Percentiles rank a stretch among this genome's conserved stretches.
These are phyloP conservation scores for Drosophila ananassae DNA, from an alignment of 1,140 invertebrate genomes.

Conservation along the genomic window DNA sequence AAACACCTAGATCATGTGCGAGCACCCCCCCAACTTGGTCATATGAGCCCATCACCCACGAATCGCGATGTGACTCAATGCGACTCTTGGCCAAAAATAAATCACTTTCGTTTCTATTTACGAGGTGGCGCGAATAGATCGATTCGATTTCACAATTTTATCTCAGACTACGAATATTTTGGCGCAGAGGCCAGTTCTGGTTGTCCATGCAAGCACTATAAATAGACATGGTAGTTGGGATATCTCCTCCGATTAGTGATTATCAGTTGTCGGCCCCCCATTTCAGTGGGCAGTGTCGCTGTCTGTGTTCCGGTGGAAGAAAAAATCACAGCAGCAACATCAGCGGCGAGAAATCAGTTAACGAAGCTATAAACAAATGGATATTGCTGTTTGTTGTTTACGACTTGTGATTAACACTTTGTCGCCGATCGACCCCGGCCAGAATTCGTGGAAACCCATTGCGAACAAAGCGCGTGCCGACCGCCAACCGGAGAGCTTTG, in stretches of 20 bases:
- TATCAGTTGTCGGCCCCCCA: constrained; percentile 5
- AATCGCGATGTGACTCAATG: neutral
- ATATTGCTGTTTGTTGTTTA: constrained; percentile 67
- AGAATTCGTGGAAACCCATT: constrained; percentile 52
- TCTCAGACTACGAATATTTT: constrained; percentile 13
- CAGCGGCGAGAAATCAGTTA: constrained; percentile 53
- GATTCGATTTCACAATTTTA: constrained; percentile 52
- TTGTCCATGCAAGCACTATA: constrained; percentile 37
- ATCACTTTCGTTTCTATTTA: constrained; percentile 32
- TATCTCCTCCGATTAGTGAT: constrained; percentile 21
- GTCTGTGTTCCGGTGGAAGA: constrained; percentile 22
- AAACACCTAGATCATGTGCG: constrained; percentile 31
- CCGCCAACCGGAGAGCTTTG: neutral
- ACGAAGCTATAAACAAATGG: constrained; percentile 58
- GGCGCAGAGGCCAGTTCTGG: constrained; percentile 59
- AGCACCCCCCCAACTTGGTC: constrained; percentile 5
- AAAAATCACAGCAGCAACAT: neutral
- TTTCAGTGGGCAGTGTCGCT: constrained; percentile 15
- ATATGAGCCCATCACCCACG: constrained; percentile 20
- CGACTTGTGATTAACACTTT: constrained; percentile 62
- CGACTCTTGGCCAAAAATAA: constrained; percentile 37
- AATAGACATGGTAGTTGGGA: constrained; percentile 38
- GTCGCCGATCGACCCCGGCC: constrained; percentile 31
- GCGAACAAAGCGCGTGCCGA: constrained; percentile 66
- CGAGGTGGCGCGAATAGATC: constrained; percentile 21